Percentiles rank a stretch among this genome's conserved stretches.
Evolutionary conservation across 2,797 vertebrate species (phyloP).

Genomic region (Oceanodroma leucorhoa): DNA sequence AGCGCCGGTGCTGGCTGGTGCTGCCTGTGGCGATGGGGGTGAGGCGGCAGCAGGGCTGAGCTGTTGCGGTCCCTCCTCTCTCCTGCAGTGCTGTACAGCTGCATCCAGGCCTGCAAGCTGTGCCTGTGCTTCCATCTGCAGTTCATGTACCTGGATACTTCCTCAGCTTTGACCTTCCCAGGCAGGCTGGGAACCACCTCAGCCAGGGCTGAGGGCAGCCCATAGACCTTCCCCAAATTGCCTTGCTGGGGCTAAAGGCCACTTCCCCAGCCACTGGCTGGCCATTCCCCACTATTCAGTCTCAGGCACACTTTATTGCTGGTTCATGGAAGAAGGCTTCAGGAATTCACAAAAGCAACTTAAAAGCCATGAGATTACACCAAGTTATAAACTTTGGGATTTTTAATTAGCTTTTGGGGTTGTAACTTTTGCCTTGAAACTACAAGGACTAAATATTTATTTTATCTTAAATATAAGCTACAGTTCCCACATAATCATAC

Average conservation of each 20-base stretch:
- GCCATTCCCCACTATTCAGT: neutral
- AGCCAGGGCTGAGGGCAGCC: neutral
- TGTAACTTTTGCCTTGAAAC: neutral
- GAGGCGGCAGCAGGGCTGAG: neutral
- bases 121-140: neutral
- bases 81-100: neutral
- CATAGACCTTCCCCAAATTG: neutral
- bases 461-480: slow-evolving; percentile 13
- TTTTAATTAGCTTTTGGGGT: neutral
- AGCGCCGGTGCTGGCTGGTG: neutral
- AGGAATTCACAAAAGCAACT: neutral
- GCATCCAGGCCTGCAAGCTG: neutral
- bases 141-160: neutral
- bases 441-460: neutral
- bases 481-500: neutral
- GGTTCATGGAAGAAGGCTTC: neutral
- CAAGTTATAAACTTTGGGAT: neutral
- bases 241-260: neutral
- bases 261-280: rapidly evolving
- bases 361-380: neutral
- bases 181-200: neutral
- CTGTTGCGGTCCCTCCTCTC: neutral
- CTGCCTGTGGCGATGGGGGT: neutral
- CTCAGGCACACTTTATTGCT: neutral
- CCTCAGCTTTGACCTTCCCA: neutral